Evolutionary conservation across 1,140 invertebrate species (phyloP).

Genomic region (Trachymyrmex cornetzi): DNA sequence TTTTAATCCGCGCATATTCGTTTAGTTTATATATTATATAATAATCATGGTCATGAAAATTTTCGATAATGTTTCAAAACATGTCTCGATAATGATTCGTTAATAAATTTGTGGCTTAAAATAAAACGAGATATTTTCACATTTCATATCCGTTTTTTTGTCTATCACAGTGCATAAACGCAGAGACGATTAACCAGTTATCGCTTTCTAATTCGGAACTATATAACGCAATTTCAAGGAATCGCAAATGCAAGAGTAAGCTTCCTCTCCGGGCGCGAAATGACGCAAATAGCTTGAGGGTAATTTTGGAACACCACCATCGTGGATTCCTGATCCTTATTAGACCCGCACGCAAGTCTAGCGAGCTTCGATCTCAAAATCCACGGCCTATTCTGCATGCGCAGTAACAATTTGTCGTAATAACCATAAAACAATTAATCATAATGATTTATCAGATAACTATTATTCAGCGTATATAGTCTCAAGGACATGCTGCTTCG

Average conservation of each 20-base stretch:
- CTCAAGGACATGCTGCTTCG: background rate
- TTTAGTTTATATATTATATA: background rate
- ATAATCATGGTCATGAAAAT: background rate
- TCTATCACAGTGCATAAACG: background rate
- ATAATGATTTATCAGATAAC: background rate
- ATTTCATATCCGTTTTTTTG: background rate
- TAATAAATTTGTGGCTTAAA: background rate
- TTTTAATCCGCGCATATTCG: background rate
- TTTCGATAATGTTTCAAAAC: background rate
- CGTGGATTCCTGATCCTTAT: conserved; percentile 40
- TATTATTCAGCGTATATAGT: background rate
- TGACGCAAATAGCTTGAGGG: conserved; percentile 45
- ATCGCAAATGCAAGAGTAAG: background rate
- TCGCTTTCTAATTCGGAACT: background rate
- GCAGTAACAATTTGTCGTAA: background rate
- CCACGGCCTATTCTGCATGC: background rate
- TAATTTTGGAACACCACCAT: conserved; percentile 61
- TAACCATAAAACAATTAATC: background rate
- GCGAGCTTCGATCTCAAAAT: background rate
- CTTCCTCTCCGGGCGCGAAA: conserved; percentile 36
- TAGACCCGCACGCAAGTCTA: background rate
- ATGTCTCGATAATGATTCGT: background rate
- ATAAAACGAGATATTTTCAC: background rate
- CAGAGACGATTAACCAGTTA: background rate
- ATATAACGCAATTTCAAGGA: background rate